These are phyloP conservation scores for Pocota personata DNA, from an alignment of 2,888 invertebrate species.

Conservation along the genomic window DNA sequence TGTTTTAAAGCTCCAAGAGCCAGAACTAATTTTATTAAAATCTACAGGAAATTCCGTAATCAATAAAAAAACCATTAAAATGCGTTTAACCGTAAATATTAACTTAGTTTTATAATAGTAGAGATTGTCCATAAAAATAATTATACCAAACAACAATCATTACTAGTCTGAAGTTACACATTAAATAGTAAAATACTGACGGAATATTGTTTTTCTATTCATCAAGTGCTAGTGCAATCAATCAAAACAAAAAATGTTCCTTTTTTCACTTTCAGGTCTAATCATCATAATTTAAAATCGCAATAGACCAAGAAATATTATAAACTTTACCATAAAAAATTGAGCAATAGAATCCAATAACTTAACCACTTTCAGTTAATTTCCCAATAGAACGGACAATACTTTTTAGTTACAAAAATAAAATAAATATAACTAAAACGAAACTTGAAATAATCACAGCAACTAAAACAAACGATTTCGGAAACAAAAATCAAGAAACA, in stretches of 20 bases:
- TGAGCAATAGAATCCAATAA: slow-evolving; percentile 74
- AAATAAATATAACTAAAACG: slow-evolving; percentile 38
- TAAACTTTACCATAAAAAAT: slow-evolving; percentile 65
- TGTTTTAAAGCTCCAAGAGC: too few relatives aligned
- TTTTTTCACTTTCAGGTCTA: slow-evolving; percentile 53
- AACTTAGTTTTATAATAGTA: too few relatives aligned
- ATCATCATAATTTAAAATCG: slow-evolving; percentile 73
- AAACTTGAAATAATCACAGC: background rate
- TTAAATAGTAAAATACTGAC: slow-evolving; percentile 3
- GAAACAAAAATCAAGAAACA: slow-evolving; percentile 54
- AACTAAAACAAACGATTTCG: slow-evolving; percentile 38
- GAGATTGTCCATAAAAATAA: too few relatives aligned
- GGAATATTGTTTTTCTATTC: slow-evolving; percentile 17
- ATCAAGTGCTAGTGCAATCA: background rate
- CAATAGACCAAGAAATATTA: slow-evolving; percentile 74
- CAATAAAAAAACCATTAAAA: too few relatives aligned
- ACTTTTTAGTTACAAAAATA: slow-evolving; percentile 54
- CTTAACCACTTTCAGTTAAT: slow-evolving; percentile 80
- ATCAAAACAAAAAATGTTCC: background rate
- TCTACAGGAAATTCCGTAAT: too few relatives aligned
- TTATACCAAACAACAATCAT: too few relatives aligned
- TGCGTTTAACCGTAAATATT: too few relatives aligned
- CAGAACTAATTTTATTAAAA: too few relatives aligned
- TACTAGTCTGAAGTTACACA: too few relatives aligned
- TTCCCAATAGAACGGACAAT: slow-evolving; percentile 80